phyloP scores from a whole-genome alignment of 2,797 vertebrate species.

The Mallotus villosus region DNA sequence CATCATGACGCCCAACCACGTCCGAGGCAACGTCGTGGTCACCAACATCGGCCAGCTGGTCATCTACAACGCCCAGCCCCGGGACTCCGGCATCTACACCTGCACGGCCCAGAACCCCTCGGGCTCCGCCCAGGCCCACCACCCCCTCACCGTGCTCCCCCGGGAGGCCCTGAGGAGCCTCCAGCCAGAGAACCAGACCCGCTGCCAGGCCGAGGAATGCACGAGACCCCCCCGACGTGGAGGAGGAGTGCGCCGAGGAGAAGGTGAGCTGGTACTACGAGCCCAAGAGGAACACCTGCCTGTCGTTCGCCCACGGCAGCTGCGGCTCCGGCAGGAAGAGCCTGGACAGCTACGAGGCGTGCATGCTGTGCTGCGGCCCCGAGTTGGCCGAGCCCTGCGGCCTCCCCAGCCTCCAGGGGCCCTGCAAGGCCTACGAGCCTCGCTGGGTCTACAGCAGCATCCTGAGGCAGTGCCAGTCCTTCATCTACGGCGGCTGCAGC shows the following conservation, averaged over 20 bases:
- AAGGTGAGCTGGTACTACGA: slow-evolving; percentile 91
- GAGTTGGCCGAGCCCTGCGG: slow-evolving; percentile 83
- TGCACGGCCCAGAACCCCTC: slow-evolving; percentile 84
- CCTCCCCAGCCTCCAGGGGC: slow-evolving; percentile 87
- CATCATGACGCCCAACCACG: slow-evolving; percentile 85
- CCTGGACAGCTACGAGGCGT: slow-evolving; percentile 86
- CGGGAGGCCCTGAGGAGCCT: slow-evolving; percentile 64
- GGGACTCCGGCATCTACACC: slow-evolving; percentile 83
- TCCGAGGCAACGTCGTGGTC: slow-evolving; percentile 85
- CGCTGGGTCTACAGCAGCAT: slow-evolving; percentile 91
- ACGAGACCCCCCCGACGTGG: slow-evolving; percentile 76
- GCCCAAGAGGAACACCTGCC: slow-evolving; percentile 89
- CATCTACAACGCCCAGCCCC: slow-evolving; percentile 83
- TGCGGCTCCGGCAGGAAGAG: slow-evolving; percentile 73
- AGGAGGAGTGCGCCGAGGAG: slow-evolving; percentile 84
- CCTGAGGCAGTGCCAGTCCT: slow-evolving; percentile 86
- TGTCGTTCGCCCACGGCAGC: slow-evolving; percentile 83
- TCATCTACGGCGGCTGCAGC: slow-evolving; percentile 92
- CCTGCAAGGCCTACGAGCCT: slow-evolving; percentile 90
- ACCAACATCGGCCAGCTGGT: slow-evolving; percentile 89
- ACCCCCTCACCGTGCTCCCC: slow-evolving; percentile 83
- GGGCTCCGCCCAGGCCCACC: slow-evolving; percentile 79
- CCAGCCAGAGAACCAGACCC: slow-evolving; percentile 72
- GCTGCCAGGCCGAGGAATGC: slow-evolving; percentile 82
- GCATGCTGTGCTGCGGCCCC: slow-evolving; percentile 87